phyloP scores from a whole-genome alignment of 2,797 vertebrate species.

The Enteromius argenteus region DNA sequence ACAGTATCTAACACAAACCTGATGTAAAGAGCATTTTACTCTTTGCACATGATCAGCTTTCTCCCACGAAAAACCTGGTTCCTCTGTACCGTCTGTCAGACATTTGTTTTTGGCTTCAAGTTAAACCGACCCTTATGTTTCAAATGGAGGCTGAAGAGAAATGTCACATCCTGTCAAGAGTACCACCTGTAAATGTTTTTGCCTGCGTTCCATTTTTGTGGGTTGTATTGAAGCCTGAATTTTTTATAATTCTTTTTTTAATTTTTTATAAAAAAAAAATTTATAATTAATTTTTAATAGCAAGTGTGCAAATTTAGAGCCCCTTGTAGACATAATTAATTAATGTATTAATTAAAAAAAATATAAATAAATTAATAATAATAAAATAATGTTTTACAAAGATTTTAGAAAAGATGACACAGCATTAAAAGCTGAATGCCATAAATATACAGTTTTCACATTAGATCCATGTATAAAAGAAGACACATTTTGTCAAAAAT shows the following conservation, averaged over 20 bases:
- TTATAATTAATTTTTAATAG: no score
- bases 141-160: conserved; percentile 13
- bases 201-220: neutral
- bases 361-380: no score
- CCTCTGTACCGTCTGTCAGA: conserved; percentile 16
- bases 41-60: neutral
- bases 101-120: conserved; percentile 23
- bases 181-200: conserved; percentile 12
- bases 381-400: no score
- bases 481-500: neutral
- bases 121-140: conserved; percentile 36
- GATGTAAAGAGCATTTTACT: conserved; percentile 6
- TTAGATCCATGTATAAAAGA: no score
- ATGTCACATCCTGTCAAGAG: conserved; percentile 25
- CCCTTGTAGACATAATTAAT: no score
- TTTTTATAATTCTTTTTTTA: neutral
- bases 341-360: no score
- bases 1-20: conserved; percentile 14
- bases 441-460: no score
- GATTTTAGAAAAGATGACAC: no score
- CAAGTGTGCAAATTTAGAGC: no score
- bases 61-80: conserved; percentile 13
- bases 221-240: neutral
- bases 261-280: no score
- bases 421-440: no score